These are phyloP conservation scores for Campylomormyrus tamandua DNA, from an alignment of 2,113 vertebrate species.

Conservation along the genomic window DNA sequence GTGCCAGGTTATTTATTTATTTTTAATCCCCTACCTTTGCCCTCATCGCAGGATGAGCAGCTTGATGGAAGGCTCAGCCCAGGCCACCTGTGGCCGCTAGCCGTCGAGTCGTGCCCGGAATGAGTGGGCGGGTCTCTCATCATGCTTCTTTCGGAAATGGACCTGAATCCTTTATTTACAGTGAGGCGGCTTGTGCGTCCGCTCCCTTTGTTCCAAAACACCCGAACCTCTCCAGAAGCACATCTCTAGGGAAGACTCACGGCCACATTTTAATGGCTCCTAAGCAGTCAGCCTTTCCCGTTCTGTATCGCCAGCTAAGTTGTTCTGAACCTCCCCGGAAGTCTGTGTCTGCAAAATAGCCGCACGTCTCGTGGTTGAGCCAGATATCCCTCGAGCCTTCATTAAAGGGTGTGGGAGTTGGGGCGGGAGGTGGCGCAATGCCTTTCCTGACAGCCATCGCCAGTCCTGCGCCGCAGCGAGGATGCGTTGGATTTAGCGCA, in stretches of 20 bases:
- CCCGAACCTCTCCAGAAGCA: neutral
- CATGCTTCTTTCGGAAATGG: neutral
- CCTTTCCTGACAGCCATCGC: neutral
- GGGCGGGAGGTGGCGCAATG: neutral
- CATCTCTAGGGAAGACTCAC: neutral
- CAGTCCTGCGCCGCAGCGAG: neutral
- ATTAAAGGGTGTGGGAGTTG: neutral
- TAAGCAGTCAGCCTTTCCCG: neutral
- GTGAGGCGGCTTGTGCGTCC: neutral
- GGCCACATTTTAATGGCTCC: neutral
- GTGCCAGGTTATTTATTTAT: neutral
- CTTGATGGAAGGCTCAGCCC: neutral
- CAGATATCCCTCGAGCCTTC: neutral
- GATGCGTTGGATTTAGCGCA: neutral
- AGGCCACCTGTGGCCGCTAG: neutral
- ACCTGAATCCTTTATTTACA: neutral
- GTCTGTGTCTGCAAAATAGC: slow-evolving; percentile 1
- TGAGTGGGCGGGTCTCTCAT: neutral
- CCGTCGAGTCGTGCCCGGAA: neutral
- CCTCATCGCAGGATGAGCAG: neutral
- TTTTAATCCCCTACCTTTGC: neutral
- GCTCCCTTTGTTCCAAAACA: neutral
- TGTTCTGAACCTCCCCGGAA: neutral
- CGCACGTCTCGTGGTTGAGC: neutral
- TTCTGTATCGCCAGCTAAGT: neutral